A percentile compares a stretch with the other conserved stretches of the same genome.
These are phyloP conservation scores for Nothobranchius furzeri DNA, from an alignment of 2,113 vertebrate species.

Conservation along the genomic window DNA sequence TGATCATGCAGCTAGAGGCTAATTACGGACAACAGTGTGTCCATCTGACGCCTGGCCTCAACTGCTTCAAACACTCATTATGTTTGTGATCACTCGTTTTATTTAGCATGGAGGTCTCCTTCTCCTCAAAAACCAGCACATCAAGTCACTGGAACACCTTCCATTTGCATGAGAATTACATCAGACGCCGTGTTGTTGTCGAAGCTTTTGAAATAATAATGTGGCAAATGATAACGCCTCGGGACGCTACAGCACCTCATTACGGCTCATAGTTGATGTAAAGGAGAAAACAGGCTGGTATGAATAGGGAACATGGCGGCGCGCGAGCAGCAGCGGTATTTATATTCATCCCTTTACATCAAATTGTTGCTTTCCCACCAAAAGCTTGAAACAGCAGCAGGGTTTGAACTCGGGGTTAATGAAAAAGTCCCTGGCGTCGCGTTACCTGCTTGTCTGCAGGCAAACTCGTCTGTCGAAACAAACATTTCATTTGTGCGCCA, in stretches of 20 bases:
- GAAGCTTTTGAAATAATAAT: constrained; percentile 79
- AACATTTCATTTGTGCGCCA: constrained; percentile 82
- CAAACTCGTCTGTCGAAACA: constrained; percentile 75
- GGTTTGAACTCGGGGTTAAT: constrained; percentile 79
- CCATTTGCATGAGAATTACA: constrained; percentile 71
- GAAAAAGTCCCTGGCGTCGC: constrained; percentile 78
- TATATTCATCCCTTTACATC: constrained; percentile 75
- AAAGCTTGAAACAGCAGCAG: constrained; percentile 63
- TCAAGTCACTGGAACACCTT: constrained; percentile 58
- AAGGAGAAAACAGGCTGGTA: constrained; percentile 63
- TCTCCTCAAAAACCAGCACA: constrained; percentile 48
- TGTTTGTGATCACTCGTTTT: constrained; percentile 64
- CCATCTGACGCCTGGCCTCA: constrained; percentile 60
- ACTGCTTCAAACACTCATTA: constrained; percentile 57
- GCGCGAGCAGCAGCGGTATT: constrained; percentile 68
- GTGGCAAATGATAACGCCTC: constrained; percentile 77
- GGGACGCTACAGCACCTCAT: constrained; percentile 75
- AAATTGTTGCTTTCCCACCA: constrained; percentile 76
- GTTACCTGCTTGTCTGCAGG: constrained; percentile 75
- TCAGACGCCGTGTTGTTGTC: constrained; percentile 69
- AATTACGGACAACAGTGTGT: constrained; percentile 66
- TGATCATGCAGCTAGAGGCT: constrained; percentile 64
- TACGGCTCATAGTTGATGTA: constrained; percentile 62
- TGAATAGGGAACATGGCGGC: constrained; percentile 64
- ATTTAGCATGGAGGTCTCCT: constrained; percentile 54